Base-by-base conservation (phyloP, 2,797 vertebrate genomes). In the Pygocentrus nattereri region DNA sequence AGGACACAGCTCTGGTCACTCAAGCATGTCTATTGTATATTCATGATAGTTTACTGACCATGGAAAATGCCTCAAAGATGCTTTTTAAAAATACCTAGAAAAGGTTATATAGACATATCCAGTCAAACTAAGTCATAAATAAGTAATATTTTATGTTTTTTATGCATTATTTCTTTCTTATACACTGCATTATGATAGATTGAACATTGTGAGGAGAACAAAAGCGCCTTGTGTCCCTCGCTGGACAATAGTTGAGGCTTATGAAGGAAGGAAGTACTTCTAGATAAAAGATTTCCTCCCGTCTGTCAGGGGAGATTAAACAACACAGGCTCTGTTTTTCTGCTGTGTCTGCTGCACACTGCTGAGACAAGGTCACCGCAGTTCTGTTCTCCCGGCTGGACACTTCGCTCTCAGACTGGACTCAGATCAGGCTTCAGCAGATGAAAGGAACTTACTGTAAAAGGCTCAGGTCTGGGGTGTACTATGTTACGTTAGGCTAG, bases 251-350 rank as follows among this genome's bases (percentile, higher is more conserved):
- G 76, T 82, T 79, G 44, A 31, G 61, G 73, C 52, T 80, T 79
- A 70, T 81, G 47, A 54, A 76, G 62, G 44, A 84, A 79, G 58
- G 73, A 82, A 74, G 74, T 59, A 61, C 30, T 87, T 82, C 34
- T 64, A 77, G 71, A 85, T 70, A 78, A 87, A 70, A 81, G 18
- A 80, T 88, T 88, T 86, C 71, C 69, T 84, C 81, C 74, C 18
- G 58, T 49, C 67, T 81, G 81, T 80, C 79, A 61, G 59, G 50
- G 47, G 68, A 74, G 82, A 81, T 74, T 71, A 82, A 79, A 82
- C 82, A 88, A 82, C 80, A 71, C 64, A 64, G 58, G 34, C 54
- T 76, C 71, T 76, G 69, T 87, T 79, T 80, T 74, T 80, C 59
- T 47, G 52, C 61, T 74, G 34, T 47, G 76, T 59, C 54, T 70